These are phyloP conservation scores for Enteromius viviparus DNA, from an alignment of 2,797 vertebrate genomes.

Conservation along the genomic window DNA sequence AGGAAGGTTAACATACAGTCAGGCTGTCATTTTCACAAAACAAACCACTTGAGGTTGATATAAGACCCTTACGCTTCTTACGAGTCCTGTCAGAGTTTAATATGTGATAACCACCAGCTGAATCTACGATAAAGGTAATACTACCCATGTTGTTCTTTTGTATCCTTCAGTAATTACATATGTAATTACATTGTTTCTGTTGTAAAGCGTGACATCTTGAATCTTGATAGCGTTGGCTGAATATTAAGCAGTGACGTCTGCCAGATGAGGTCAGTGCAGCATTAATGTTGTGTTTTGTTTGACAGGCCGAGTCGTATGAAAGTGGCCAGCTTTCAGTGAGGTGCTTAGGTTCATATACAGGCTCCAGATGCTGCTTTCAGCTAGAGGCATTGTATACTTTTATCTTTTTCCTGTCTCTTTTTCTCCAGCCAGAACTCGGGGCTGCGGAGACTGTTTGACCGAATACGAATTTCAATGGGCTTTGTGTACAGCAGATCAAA, in stretches of 20 bases:
- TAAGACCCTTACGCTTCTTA: neutral
- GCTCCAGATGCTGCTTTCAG: constrained; percentile 51
- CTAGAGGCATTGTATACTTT: constrained; percentile 69
- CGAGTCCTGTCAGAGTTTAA: neutral
- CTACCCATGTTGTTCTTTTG: neutral
- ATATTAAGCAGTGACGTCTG: constrained; percentile 59
- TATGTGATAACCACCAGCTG: neutral
- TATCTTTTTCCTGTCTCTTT: constrained; percentile 58
- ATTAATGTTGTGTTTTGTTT: constrained; percentile 66
- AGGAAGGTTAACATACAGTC: neutral
- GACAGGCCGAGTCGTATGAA: constrained; percentile 43
- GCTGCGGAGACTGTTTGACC: constrained; percentile 66
- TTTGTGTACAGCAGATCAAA: constrained; percentile 40
- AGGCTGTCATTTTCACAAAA: neutral
- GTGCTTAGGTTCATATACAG: constrained; percentile 48
- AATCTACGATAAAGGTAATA: neutral
- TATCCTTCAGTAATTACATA: constrained; percentile 1
- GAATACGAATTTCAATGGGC: constrained; percentile 35
- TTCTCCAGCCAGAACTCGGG: constrained; percentile 60
- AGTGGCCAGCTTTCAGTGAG: constrained; percentile 50
- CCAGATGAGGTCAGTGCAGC: constrained; percentile 76
- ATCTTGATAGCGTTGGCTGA: constrained; percentile 14
- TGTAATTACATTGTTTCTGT: constrained; percentile 7
- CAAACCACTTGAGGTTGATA: neutral
- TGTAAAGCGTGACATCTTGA: constrained; percentile 13